phyloP scores from a whole-genome alignment of 2,888 invertebrate genomes.

The Nineta flava region DNA sequence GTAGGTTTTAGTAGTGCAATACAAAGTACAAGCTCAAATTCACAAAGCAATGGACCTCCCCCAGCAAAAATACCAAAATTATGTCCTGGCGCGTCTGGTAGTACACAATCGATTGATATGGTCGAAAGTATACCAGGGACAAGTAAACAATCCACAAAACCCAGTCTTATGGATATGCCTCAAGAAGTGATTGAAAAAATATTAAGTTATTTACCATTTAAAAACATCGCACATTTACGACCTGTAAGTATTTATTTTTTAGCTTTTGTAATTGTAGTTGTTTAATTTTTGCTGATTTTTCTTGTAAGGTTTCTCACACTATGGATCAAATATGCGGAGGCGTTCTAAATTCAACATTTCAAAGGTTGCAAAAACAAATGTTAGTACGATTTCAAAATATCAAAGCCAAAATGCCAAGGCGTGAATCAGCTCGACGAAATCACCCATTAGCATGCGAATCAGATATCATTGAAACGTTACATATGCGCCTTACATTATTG shows the following conservation, averaged over 20 bases:
- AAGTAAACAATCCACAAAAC: constrained; percentile 14
- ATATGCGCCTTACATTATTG: constrained; percentile 77
- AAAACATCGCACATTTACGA: constrained; percentile 61
- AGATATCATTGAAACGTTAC: constrained; percentile 83
- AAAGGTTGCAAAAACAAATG: constrained; percentile 72
- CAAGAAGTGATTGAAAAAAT: constrained; percentile 68
- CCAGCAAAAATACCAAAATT: constrained; percentile 23
- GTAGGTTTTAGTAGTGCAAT: constrained; percentile 20
- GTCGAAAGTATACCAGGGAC: constrained; percentile 3
- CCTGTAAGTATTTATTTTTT: constrained; percentile 41
- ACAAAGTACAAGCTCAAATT: constrained; percentile 6
- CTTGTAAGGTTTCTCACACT: constrained; percentile 57
- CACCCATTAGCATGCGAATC: constrained; percentile 84
- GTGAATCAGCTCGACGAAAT: constrained; percentile 79
- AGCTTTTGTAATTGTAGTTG: neutral
- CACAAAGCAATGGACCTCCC: constrained; percentile 15
- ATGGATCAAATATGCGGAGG: constrained; percentile 68
- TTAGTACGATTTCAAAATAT: constrained; percentile 70
- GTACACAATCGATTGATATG: neutral
- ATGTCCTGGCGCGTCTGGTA: constrained; percentile 11
- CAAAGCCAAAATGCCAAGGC: constrained; percentile 79
- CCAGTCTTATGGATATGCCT: constrained; percentile 54
- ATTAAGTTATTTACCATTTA: constrained; percentile 56
- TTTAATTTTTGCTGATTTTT: constrained; percentile 5
- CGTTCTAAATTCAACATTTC: constrained; percentile 71